Evolutionary conservation across 2,113 vertebrate genomes (phyloP), one percentile per base, ranked within the genome.

Genomic region (Bubo scandiacus): DNA sequence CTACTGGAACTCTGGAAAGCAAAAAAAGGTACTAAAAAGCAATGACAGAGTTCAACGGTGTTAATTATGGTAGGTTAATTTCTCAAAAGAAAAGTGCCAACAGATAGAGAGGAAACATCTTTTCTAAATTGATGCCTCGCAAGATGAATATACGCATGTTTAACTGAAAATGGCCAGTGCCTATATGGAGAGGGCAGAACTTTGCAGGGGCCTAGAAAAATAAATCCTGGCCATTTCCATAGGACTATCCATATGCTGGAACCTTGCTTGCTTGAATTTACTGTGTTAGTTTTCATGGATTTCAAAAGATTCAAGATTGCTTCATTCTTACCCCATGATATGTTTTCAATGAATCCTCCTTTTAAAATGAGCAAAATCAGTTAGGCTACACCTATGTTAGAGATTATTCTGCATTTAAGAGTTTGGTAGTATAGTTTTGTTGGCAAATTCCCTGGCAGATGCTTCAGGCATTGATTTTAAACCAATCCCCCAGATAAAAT

Each of bases 1-100:
- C 79, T 63, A 4, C 25, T 88, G 87, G 49, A 95, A 66, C 58
- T 92, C 74, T 91, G 95, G 86, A 90, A 96, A 90, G 47, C 62
- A 47, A 92, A 94, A 54, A 40, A 90, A 92, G 78, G 81, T 96
- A 81, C 71, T 62, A 40, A 80, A 81, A 58, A 34, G 14, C 26
- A 61, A 3, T 5, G 57, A 23, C 18, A 54, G 57, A 32, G 16
- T 55, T 91, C 43, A 54, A 30, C 15, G 42, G 13, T 30, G 14
- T 40, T 58, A n/a, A 17, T 73, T 81, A 40, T 9, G 30, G 4
- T 30, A 32, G 4, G 8, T 54, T 72, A 19, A 32, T 25, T 84
- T 85, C 23, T 90, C 19, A 57, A 29, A 58, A 34, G 47, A 45
- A 22, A 59, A 92, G 22, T 40, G 40, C 22, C 23, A 74, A 32